phyloP scores from a whole-genome alignment of 2,797 vertebrate genomes.

The Hypotaenidia philippensis region DNA sequence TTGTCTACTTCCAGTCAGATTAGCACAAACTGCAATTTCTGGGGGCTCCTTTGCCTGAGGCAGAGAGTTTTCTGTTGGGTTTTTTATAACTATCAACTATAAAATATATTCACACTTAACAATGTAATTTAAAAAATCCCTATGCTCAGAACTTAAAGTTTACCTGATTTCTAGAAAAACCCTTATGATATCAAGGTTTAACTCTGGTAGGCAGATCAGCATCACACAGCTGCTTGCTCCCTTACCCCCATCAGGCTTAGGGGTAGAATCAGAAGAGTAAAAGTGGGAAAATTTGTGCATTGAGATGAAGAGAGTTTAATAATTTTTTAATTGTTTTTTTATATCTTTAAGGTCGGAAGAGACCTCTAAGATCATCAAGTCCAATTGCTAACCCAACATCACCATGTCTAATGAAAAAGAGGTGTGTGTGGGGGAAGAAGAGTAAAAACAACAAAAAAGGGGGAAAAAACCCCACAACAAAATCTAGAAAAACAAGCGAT shows the following conservation, averaged over 20 bases:
- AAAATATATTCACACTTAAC: neutral
- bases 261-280: neutral
- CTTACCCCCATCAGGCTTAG: neutral
- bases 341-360: too few relatives aligned
- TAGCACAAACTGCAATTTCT: neutral
- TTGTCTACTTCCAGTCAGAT: neutral
- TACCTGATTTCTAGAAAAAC: neutral
- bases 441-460: neutral
- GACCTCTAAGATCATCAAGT: too few relatives aligned
- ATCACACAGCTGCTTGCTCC: neutral
- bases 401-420: neutral
- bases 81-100: neutral
- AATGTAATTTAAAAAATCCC: neutral
- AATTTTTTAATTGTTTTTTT: neutral
- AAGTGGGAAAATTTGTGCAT: neutral
- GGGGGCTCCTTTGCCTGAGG: neutral
- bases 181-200: neutral
- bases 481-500: neutral
- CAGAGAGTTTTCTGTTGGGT: neutral
- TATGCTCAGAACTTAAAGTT: neutral
- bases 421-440: too few relatives aligned
- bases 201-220: neutral
- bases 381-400: too few relatives aligned
- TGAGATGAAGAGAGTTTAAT: neutral
- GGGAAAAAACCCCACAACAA: accelerated